phyloP scores from a whole-genome alignment of 1,140 invertebrate genomes.

The Heliconius congener region DNA sequence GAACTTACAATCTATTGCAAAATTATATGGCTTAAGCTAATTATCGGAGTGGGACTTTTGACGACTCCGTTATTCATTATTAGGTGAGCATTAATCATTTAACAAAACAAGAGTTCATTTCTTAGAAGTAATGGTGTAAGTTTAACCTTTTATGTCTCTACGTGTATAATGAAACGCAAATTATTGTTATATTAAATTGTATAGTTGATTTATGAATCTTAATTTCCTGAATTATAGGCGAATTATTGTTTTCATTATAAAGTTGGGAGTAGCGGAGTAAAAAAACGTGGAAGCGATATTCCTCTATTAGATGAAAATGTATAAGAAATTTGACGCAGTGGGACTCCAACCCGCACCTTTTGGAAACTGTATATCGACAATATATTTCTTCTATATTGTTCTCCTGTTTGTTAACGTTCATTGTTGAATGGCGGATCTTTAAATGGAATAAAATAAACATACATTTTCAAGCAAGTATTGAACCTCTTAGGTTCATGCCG shows the following conservation, averaged over 20 bases:
- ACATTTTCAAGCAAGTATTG: neutral
- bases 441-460: too few relatives aligned
- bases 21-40: constrained; percentile 37
- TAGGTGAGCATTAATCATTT: constrained; percentile 52
- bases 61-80: constrained; percentile 59
- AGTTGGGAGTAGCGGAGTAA: too few relatives aligned
- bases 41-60: constrained; percentile 65
- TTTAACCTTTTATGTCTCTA: constrained; percentile 10
- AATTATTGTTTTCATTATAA: too few relatives aligned
- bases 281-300: too few relatives aligned
- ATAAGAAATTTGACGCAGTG: too few relatives aligned
- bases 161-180: neutral
- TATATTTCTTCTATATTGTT: too few relatives aligned
- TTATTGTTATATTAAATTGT: neutral
- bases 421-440: too few relatives aligned
- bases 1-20: neutral
- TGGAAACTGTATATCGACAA: too few relatives aligned
- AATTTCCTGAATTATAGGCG: neutral
- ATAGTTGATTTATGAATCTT: neutral
- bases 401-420: too few relatives aligned
- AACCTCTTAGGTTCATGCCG: neutral
- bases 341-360: too few relatives aligned
- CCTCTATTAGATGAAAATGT: too few relatives aligned
- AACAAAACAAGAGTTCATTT: constrained; percentile 47
- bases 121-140: constrained; percentile 28